Evolutionary conservation across 2,113 vertebrate species (phyloP), one percentile per base, ranked within the genome.

Genomic region (Oreochromis tanganicae): DNA sequence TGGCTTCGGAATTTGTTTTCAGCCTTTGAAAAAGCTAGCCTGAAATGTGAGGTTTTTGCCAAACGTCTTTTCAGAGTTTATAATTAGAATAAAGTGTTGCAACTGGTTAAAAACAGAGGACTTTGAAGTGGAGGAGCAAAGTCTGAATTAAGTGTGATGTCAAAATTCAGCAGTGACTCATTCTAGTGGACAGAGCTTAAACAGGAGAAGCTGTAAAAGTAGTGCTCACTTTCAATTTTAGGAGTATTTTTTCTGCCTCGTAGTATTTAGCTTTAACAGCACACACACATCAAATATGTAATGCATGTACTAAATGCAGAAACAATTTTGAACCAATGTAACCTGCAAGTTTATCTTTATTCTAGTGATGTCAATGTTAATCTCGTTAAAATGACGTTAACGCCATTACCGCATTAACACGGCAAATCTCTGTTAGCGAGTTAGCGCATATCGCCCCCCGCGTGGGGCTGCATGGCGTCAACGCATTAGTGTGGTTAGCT

Each of bases 371-470:
- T 63, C 9, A 63, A 9, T 2, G 3, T 63, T 63, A 63, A 63
- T 63, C 59, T 63, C 0, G 32, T 63, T 63, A 63, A 63, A 63
- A 63, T 63, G 29, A 36, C 0, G 0, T 63, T 36, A 34, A 19
- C 1, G 5, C 1, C 29, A 63, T 36, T 34, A 11, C 59, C 29
- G 0, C 29, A 63, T 63, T 34, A 63, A 19, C 1, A 63, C 19
- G 29, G 29, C 59, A 63, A 63, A 7, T 63, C 59, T 63, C 59
- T 1, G 1, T 63, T 34, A 63, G 57, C 2, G 0, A 59, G 57
- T 59, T 59, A 59, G 9, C 16, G 29, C 29, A 19, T 36, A 19
- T 63, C 9, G 5, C 59, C 16, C 9, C 0, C 0, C 34, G 16
- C 3, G 0, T 7, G 29, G 29, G 5, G 29, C 59, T 63, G 59